Evolutionary conservation across 2,113 vertebrate genomes (phyloP), one percentile per base, ranked within the genome.

Genomic region (Phalacrocorax pelagicus): DNA sequence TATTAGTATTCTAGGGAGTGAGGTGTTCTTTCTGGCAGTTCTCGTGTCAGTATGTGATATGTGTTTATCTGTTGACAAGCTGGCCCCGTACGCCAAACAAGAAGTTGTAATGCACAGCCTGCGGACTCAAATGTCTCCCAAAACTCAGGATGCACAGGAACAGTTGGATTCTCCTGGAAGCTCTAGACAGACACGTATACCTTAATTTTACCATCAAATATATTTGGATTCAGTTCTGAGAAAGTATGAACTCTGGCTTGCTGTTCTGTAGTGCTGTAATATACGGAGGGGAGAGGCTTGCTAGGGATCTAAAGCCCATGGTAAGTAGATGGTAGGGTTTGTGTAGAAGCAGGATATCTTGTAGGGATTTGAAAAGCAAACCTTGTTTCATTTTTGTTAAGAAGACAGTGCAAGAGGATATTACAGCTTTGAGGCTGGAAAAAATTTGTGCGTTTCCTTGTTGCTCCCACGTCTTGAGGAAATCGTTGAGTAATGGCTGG

Each of bases 61-160:
- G 32, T 66, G 47, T 84, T 87, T 92, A 73, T 90, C 86, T 97
- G 62, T 65, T 95, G 94, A 88, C 80, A 67, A 67, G 61, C 40
- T 5, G 9, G 34, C 44, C 52, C 57, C 3, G 12, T 51, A 16
- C 0, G 4, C 29, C 38, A 16, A 78, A 82, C 23, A 34, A 72
- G 81, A 21, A 65, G 52, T 38, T 21, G 49, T 19, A 77, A 73
- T 86, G 83, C 2, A 8, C n/a, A 65, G 57, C 57, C 67, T 65
- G 71, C n/a, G 26, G 73, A 51, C 87, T 73, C 4, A 1, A 15
- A 10, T 26, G 49, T 67, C 62, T 95, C 54, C 66, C 14, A 16
- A 40, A 85, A 21, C 30, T 75, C 2, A 0, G 13, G 77, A 61
- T 65, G 85, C 32, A 29, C 22, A 36, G 55, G 27, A 84, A 10